Percentiles rank a stretch among this genome's conserved stretches.
These are phyloP conservation scores for Gymnoscelis rufifasciata DNA, from an alignment of 2,888 invertebrate genomes.

Conservation along the genomic window DNA sequence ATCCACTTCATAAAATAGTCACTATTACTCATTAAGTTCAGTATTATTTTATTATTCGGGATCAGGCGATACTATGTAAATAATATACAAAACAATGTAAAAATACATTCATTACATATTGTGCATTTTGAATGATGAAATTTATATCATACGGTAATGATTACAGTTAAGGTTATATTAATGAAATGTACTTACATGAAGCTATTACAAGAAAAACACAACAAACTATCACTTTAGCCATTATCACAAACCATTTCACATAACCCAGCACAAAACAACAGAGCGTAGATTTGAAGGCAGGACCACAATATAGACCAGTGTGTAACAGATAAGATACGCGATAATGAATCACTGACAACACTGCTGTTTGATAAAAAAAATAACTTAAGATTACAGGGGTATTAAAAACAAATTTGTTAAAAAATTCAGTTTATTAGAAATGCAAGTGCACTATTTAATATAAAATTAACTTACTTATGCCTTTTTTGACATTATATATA, in stretches of 20 bases:
- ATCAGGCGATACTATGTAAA: too few species aligned
- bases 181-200: constrained; percentile 43
- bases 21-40: too few species aligned
- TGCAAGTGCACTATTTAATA: constrained; percentile 3
- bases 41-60: too few species aligned
- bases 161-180: too few species aligned
- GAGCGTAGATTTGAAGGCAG: constrained; percentile 39
- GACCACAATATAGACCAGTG: constrained; percentile 47
- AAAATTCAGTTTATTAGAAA: constrained; percentile 23
- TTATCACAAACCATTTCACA: constrained; percentile 36
- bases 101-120: too few species aligned
- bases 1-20: too few species aligned
- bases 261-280: constrained; percentile 33
- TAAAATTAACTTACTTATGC: too few species aligned
- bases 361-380: constrained; percentile 29
- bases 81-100: too few species aligned
- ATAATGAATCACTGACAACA: constrained; percentile 48
- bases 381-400: constrained; percentile 10
- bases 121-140: too few species aligned
- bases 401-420: constrained; percentile 11
- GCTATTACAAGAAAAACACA: constrained; percentile 22
- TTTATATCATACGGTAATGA: too few species aligned
- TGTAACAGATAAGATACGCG: constrained; percentile 56
- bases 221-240: constrained; percentile 29
- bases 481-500: too few species aligned